Conservation (phyloP, 92 coral and sea anemone genomes). For the Epizoanthus rinbou region DNA sequence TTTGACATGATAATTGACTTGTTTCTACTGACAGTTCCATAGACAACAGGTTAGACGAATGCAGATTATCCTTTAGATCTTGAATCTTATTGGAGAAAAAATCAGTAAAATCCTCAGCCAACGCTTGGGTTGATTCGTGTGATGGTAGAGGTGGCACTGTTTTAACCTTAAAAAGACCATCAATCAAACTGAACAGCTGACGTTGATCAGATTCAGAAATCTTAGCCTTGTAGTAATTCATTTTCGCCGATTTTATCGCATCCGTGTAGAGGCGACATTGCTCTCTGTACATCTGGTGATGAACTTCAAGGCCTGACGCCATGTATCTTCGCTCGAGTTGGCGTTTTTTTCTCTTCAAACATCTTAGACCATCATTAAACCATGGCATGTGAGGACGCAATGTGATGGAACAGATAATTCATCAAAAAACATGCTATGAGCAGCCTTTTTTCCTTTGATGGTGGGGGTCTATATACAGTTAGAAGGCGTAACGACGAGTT, state of each 20-base stretch:
- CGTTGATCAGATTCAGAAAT: slow-evolving; percentile 46
- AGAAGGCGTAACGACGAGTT: slow-evolving; percentile 29
- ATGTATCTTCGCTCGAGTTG: slow-evolving; percentile 31
- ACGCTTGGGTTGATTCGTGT: slow-evolving; percentile 22
- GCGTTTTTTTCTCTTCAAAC: slow-evolving; percentile 22
- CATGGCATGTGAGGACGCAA: slow-evolving; percentile 28
- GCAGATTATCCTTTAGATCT: slow-evolving; percentile 35
- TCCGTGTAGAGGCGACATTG: slow-evolving; percentile 36
- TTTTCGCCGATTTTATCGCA: slow-evolving; percentile 36
- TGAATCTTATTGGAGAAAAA: slow-evolving; percentile 43
- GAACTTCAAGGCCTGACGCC: slow-evolving; percentile 33
- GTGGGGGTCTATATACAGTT: slow-evolving; percentile 45
- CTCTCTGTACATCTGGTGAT: slow-evolving; percentile 39
- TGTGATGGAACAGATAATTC: slow-evolving; percentile 34
- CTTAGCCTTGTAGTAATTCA: slow-evolving; percentile 41
- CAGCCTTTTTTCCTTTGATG: slow-evolving; percentile 42
- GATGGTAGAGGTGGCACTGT: slow-evolving; percentile 39
- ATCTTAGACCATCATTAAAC: slow-evolving; percentile 27
- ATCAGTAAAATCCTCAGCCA: slow-evolving; percentile 44
- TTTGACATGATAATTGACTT: neutral
- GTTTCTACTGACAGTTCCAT: slow-evolving; percentile 32
- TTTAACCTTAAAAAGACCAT: slow-evolving; percentile 49
- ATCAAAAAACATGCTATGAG: slow-evolving; percentile 30
- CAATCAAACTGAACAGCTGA: slow-evolving; percentile 52
- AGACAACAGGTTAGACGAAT: slow-evolving; percentile 27